phyloP scores from a whole-genome alignment of 2,797 vertebrate species.

The Melanotaenia boesemani region DNA sequence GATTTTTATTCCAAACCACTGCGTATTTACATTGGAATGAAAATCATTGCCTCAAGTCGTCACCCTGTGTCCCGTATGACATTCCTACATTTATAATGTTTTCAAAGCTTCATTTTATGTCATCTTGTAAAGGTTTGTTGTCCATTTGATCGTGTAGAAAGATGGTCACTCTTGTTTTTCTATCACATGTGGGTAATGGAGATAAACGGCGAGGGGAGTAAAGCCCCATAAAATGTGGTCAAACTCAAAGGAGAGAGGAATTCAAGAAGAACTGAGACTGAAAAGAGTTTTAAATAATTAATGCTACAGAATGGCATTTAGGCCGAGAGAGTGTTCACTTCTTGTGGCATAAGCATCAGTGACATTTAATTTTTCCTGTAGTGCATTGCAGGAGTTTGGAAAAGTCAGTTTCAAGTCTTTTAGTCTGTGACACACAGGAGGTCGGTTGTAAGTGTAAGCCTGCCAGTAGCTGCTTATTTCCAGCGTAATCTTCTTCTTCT shows the following conservation, averaged over 20 bases:
- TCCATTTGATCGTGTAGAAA: background rate
- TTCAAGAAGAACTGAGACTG: slow-evolving; percentile 6
- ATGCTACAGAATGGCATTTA: no score
- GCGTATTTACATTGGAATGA: slow-evolving; percentile 30
- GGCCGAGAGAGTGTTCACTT: no score
- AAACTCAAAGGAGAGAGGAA: background rate
- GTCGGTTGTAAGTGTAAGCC: no score
- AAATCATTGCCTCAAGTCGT: slow-evolving; percentile 37
- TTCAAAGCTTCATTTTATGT: slow-evolving; percentile 7
- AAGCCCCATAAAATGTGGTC: no score
- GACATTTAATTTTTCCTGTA: no score
- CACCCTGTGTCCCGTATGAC: slow-evolving; percentile 4
- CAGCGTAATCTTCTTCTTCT: no score
- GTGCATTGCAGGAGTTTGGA: no score
- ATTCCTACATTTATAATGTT: slow-evolving; percentile 31
- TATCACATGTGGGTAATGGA: slow-evolving; percentile 1
- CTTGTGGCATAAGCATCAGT: no score
- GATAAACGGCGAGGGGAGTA: background rate
- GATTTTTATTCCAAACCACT: slow-evolving; percentile 53
- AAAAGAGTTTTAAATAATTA: slow-evolving; percentile 3
- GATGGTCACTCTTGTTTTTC: background rate
- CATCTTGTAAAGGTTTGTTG: background rate
- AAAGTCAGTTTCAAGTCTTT: no score
- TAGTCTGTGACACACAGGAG: no score
- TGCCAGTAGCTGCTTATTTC: no score